Evolutionary conservation across 2,797 vertebrate species (phyloP).

Genomic region (Sylvilagus floridanus): DNA sequence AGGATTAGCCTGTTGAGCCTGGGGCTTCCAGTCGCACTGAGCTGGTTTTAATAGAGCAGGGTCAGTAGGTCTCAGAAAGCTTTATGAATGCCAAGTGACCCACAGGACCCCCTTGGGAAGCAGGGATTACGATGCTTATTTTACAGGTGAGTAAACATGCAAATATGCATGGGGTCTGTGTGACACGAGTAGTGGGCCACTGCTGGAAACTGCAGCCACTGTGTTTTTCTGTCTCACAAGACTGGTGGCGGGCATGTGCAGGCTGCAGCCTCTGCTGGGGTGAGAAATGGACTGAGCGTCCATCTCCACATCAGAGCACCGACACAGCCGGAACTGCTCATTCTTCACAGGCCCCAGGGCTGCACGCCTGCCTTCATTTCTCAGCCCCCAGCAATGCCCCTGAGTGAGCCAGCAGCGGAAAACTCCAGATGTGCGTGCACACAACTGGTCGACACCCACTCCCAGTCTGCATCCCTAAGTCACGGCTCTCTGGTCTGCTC

Average conservation of each 20-base stretch:
- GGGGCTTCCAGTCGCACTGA: not conserved
- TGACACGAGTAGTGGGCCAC: not conserved
- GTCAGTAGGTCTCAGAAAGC: not conserved
- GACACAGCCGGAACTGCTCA: not conserved
- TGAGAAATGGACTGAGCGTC: not conserved
- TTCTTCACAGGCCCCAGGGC: not conserved
- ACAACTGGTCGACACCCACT: not conserved
- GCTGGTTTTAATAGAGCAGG: not conserved
- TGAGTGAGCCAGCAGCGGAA: not conserved
- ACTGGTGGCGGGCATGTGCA: rapidly evolving
- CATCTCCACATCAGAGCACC: not conserved
- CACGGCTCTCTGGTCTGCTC: not conserved
- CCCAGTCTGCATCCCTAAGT: not conserved
- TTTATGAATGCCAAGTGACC: not conserved
- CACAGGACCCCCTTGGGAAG: not conserved
- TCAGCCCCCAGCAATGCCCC: rapidly evolving
- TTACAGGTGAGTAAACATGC: constrained; percentile 6
- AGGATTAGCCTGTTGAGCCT: too few species aligned
- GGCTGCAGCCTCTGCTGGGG: not conserved
- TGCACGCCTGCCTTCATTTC: not conserved
- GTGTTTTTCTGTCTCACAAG: rapidly evolving
- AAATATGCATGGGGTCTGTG: not conserved
- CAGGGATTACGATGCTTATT: not conserved
- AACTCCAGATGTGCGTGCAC: not conserved
- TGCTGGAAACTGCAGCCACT: not conserved